phyloP scores from a whole-genome alignment of 2,797 vertebrate species.

The Anabacerthia variegaticeps region DNA sequence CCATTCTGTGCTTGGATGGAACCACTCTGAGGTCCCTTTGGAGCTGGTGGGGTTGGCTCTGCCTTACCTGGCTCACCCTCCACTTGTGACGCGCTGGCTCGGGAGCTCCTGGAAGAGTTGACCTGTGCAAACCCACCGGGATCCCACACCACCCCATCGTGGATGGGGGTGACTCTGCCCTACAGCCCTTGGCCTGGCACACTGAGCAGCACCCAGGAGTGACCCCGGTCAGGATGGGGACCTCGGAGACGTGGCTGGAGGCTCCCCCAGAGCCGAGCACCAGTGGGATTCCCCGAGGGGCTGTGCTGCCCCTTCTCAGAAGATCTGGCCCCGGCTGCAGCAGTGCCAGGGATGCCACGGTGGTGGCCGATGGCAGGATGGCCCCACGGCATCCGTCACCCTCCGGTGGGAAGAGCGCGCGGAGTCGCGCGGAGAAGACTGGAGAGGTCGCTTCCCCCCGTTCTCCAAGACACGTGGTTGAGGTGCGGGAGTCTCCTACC shows the following conservation, averaged over 20 bases:
- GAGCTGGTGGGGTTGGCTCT: not conserved
- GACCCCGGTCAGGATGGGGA: rapidly evolving
- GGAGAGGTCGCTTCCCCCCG: not conserved
- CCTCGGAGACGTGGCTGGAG: rapidly evolving
- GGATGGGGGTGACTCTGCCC: not conserved
- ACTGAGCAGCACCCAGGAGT: not conserved
- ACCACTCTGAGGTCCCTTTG: not conserved
- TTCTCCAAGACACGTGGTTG: not conserved
- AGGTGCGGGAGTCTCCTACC: conserved; percentile 36
- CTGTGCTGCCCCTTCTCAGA: not conserved
- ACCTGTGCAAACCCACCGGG: not conserved
- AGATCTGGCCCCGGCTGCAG: not conserved
- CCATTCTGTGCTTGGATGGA: not conserved
- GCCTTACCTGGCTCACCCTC: not conserved
- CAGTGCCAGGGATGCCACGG: not conserved
- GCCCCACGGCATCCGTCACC: not conserved
- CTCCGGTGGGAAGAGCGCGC: not conserved
- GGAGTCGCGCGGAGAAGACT: not conserved
- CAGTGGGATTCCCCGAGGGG: not conserved
- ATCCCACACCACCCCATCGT: not conserved
- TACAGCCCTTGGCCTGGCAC: not conserved
- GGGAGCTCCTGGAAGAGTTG: not conserved
- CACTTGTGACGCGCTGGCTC: rapidly evolving
- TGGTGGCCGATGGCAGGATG: not conserved
- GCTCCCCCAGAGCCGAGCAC: rapidly evolving